Evolutionary conservation across 2,797 vertebrate species (phyloP).

Genomic region (Hypotaenidia philippensis): DNA sequence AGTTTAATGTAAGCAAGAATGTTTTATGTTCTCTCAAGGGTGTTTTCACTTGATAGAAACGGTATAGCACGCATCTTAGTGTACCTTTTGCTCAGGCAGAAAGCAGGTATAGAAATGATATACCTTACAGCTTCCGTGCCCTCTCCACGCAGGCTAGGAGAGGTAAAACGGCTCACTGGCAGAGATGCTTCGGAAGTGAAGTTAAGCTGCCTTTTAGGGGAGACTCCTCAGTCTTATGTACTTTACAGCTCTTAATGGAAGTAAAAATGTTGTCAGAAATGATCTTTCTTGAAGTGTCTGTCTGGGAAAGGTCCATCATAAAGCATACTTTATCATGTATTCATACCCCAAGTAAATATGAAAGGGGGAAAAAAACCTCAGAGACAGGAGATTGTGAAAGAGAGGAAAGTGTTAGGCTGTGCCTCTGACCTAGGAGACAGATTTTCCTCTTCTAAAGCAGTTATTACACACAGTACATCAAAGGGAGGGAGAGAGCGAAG

Average conservation of each 20-base stretch:
- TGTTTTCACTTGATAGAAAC: conserved; percentile 13
- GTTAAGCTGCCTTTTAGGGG: neutral
- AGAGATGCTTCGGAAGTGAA: neutral
- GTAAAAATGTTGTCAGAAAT: neutral
- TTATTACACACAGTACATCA: conserved; percentile 11
- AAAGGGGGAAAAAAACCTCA: neutral
- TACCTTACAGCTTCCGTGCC: neutral
- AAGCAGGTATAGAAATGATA: neutral
- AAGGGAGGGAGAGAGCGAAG: conserved; percentile 33
- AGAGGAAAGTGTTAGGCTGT: neutral
- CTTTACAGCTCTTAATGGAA: neutral
- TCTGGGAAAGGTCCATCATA: neutral
- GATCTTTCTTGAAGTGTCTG: neutral
- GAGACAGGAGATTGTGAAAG: neutral
- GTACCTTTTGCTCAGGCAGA: neutral
- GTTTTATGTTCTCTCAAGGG: neutral
- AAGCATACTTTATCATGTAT: neutral
- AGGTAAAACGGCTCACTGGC: neutral
- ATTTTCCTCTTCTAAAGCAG: conserved; percentile 33
- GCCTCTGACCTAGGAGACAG: conserved; percentile 43
- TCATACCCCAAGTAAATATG: neutral
- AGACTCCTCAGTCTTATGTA: neutral
- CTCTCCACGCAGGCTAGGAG: neutral
- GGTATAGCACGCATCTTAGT: neutral
- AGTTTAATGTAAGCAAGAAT: conserved; percentile 15